A percentile compares a stretch with the other conserved stretches of the same genome.
phyloP scores from a whole-genome alignment of 2,888 invertebrate species.

The Harpalus rubripes region DNA sequence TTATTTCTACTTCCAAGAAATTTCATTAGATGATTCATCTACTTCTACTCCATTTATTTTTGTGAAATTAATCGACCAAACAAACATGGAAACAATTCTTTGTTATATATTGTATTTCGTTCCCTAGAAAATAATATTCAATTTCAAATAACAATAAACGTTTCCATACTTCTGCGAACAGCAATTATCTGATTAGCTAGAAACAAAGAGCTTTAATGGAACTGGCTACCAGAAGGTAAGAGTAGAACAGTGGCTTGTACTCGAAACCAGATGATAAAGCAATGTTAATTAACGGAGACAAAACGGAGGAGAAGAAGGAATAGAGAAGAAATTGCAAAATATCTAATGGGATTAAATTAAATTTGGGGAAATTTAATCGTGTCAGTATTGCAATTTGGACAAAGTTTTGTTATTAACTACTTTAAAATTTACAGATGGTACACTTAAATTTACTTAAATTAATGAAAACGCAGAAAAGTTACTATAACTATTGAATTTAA shows the following conservation, averaged over 20 bases:
- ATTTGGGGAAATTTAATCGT: neutral
- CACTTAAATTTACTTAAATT: neutral
- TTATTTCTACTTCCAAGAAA: too few relatives aligned
- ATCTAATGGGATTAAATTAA: neutral
- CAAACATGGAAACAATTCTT: neutral
- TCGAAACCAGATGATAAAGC: neutral
- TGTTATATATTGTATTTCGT: neutral
- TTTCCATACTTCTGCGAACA: conserved; percentile 39
- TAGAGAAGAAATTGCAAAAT: neutral
- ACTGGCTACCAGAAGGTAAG: neutral
- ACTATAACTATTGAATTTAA: too few relatives aligned
- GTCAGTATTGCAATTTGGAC: neutral
- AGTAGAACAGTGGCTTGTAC: neutral
- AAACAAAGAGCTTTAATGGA: conserved; percentile 37
- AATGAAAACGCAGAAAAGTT: too few relatives aligned
- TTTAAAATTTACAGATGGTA: neutral
- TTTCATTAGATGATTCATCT: neutral
- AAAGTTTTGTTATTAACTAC: neutral
- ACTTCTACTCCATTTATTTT: neutral
- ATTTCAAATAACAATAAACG: conserved; percentile 41
- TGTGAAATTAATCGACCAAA: neutral
- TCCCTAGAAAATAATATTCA: conserved; percentile 1
- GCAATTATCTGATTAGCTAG: conserved; percentile 31
- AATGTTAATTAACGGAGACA: neutral
- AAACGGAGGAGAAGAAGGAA: neutral